phyloP scores from a whole-genome alignment of 2,888 invertebrate genomes.

The Epinotia brunnichana region DNA sequence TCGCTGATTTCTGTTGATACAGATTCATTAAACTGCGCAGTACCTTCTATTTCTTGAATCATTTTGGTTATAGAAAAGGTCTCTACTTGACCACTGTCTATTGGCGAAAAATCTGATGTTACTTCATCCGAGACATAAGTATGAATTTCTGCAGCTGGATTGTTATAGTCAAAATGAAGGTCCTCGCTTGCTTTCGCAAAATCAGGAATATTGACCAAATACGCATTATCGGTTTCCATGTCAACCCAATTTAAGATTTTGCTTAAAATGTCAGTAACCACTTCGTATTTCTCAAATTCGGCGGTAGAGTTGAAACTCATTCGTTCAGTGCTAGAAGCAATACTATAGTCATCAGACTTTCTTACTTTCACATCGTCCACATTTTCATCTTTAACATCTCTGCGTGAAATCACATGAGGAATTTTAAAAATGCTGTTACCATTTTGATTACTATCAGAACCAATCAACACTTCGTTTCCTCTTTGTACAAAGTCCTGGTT shows the following conservation, averaged over 20 bases:
- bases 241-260: conserved; percentile 62
- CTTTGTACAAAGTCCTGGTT: background rate
- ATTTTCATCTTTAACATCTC: conserved; percentile 2
- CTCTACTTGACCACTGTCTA: conserved; percentile 44
- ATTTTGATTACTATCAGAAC: background rate
- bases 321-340: conserved; percentile 56
- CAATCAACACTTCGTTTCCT: background rate
- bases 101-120: background rate
- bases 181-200: conserved; percentile 35
- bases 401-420: conserved; percentile 35
- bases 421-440: conserved; percentile 46
- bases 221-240: conserved; percentile 44
- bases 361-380: conserved; percentile 46
- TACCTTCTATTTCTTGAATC: conserved; percentile 64
- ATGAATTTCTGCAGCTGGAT: conserved; percentile 11
- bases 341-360: conserved; percentile 54
- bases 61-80: conserved; percentile 70
- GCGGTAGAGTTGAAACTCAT: conserved; percentile 71
- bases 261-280: conserved; percentile 64
- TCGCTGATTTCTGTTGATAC: conserved; percentile 63
- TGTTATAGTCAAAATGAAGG: conserved; percentile 43
- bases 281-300: conserved; percentile 76
- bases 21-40: conserved; percentile 59
- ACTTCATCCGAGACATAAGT: conserved; percentile 33
- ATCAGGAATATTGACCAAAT: conserved; percentile 32